Base-by-base conservation (phyloP, 2,888 invertebrate genomes). In the Sarcophaga caerulescens region DNA sequence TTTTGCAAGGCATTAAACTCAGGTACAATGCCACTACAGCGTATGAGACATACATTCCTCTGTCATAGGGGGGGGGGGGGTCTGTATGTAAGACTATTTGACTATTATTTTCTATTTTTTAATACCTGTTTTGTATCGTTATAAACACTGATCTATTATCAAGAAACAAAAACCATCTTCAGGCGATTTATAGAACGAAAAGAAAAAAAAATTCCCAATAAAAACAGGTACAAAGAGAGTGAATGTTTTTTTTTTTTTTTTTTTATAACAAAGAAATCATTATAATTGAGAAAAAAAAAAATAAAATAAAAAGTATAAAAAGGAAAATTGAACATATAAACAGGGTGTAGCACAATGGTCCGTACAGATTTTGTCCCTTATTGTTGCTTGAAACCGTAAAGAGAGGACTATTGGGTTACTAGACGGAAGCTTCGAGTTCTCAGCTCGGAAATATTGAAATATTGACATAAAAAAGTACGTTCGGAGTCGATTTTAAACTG, bases 131-230 rank as follows among this genome's bases (percentile, higher is more conserved):
- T 52, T 52, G 12, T 52, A 14, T 1, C 17, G 52, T 52, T 52
- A 52, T 52, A 14, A 52, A 52, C 17, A 52, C 52, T 14, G 52
- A 79, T 82, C 79, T 82, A 62, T 85, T 75, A 82, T 82, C 69
- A 78, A 78, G 47, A 82, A 19, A 63, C 14, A 68, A 25, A 62
- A 69, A 47, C 66, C 57, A 79, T 73, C 62, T 79, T 79, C 12
- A 62, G 75, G 44, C 65, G 75, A 73, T 75, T 81, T 69, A 35
- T 35, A 35, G 35, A 35, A 35, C 17, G 14, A 17, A 25, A 47
- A 52, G 14, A 17, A 25, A 47, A 52, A 14, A 17, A 45, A 69
- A 47, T 69, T 69, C 45, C 11, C 17, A 21, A 21, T 11, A 14
- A 63, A 19, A 45, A 69, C 44, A 4, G 44, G 45, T 21, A 69